Evolutionary conservation across 2,113 vertebrate species (phyloP), one percentile per base, ranked within the genome.

Genomic region (Thinocorus orbignyianus): DNA sequence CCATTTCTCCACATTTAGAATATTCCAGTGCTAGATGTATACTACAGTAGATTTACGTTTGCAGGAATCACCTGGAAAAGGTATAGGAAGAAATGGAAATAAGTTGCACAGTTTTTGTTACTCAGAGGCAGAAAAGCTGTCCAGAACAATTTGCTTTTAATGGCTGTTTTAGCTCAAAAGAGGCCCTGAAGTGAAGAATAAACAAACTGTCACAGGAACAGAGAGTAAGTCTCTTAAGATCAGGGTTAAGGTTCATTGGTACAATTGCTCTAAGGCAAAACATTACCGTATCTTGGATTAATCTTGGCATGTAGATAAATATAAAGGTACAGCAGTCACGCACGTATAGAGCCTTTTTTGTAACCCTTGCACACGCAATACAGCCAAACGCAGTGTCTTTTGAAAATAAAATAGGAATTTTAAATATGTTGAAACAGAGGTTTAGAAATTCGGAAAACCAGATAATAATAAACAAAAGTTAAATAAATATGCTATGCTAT

Each of bases 121-220:
- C 87, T 97, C 7, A 6, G 81, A 94, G 81, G 92, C 86, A 96
- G 84, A 80, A 95, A 96, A 94, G 91, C 93, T 97, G 96, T 97
- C 97, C 72, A 85, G 64, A 96, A 87, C 73, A 89, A 97, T 97
- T 94, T 97, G 82, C 61, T 88, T 62, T 89, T 93, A 95, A 94
- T 95, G 89, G 97, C 89, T 96, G 87, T 95, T 96, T 97, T 78
- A 96, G 81, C 89, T 97, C 91, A 94, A 88, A 94, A 97, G 92
- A 87, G 92, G 90, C 96, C 97, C 96, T 93, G 93, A 97, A 97
- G 97, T 94, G 85, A 95, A 97, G 91, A 95, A 96, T 87, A 96
- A 97, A 97, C 94, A 97, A 96, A 96, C 94, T 96, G 97, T 97
- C 96, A 95, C 35, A 96, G 85, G 68, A 97, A 94, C 94, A 90